Evolutionary conservation across 1,140 invertebrate species (phyloP), one percentile per base, ranked within the genome.

Genomic region (Mesaphorura yosii): DNA sequence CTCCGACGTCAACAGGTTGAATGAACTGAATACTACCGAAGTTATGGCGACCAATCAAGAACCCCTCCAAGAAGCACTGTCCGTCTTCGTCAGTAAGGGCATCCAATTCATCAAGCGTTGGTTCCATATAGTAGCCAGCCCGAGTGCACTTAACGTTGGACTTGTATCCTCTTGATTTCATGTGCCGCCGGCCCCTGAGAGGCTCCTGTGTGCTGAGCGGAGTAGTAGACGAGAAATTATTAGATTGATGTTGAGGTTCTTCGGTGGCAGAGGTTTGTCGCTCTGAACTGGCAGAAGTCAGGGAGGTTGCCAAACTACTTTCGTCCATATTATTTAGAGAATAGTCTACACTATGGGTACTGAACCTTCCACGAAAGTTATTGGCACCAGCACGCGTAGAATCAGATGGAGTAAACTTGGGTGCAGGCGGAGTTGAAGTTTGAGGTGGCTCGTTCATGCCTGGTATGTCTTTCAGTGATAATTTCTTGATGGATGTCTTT

Each of bases 21-120:
- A 82, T 79, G 67, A 90, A 98, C 66, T 78, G 88, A 0, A 98
- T 84, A 69, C 86, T 88, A 22, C 95, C 94, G 70, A 91, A 98
- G 40, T 87, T 86, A 51, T 82, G 75, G 15, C 93, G 76, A 0
- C 91, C 92, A 45, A 98, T 75, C 1, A 86, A 89, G 57, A 98
- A 87, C 59, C 89, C 81, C n/a, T 88, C 81, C 12, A 96, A 83
- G 27, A 88, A 70, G 67, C 90, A 95, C 26, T 73, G 73, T 1
- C 85, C 83, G 66, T 86, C 76, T 34, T 67, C 66, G 68, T 86
- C 75, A 12, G 80, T 70, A 28, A 82, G 68, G 57, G 73, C 74
- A 1, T 70, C 73, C 29, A 95, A 73, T 51, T 90, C 84, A 47
- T 87, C 79, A 51, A 91, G 58, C 12, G 78, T 71, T 0, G 91